Evolutionary conservation across 2,113 vertebrate genomes (phyloP).

Genomic region (Seriola dumerili): DNA sequence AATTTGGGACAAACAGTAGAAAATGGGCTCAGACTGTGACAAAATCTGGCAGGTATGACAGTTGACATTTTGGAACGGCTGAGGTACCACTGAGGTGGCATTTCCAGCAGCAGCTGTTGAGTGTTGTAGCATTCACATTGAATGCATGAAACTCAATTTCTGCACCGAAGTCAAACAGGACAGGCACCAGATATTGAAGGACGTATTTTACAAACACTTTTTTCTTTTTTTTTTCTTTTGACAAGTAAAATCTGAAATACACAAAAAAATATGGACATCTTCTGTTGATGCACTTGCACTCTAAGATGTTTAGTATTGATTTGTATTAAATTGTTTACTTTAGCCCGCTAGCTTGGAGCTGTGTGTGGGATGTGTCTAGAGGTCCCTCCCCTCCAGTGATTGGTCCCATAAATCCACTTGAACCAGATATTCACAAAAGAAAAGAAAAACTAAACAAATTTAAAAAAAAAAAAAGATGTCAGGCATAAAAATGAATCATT

Average conservation of each 20-base stretch:
- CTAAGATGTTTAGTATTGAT: constrained; percentile 1
- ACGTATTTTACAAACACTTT: neutral
- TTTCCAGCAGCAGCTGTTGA: constrained; percentile 5
- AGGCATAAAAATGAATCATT: neutral
- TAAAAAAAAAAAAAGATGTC: neutral
- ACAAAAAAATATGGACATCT: neutral
- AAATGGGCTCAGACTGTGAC: neutral
- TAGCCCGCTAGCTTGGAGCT: neutral
- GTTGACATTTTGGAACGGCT: constrained; percentile 41
- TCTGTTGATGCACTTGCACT: neutral
- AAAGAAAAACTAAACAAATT: neutral
- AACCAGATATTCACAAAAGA: no score
- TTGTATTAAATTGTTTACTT: neutral
- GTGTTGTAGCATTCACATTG: neutral
- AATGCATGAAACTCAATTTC: neutral
- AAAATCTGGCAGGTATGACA: constrained; percentile 9
- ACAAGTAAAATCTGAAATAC: neutral
- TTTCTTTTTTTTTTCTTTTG: neutral
- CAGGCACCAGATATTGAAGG: neutral
- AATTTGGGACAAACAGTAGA: neutral
- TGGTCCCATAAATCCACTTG: no score
- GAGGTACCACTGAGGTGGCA: constrained; percentile 22
- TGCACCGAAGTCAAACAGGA: neutral
- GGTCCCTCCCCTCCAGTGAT: neutral
- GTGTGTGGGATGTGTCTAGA: neutral